Base-by-base conservation (phyloP, 2,113 vertebrate genomes). In the Crypturellus undulatus region DNA sequence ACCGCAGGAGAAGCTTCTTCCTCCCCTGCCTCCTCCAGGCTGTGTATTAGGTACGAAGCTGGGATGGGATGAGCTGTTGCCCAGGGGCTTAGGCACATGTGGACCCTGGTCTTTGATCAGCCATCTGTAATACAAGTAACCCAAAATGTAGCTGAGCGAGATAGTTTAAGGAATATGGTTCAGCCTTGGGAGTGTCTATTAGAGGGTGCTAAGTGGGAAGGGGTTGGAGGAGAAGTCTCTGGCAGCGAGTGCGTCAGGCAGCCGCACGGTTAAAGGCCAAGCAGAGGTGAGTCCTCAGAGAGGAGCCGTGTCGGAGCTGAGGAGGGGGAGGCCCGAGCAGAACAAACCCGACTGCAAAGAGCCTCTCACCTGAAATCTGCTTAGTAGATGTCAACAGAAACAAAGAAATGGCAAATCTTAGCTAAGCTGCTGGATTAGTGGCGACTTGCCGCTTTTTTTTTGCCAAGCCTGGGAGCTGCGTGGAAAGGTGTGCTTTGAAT, bases 211-310 rank as follows among this genome's bases (percentile, higher is more conserved):
- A 52, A 79, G 71, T 75, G 22, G 69, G 52, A 84, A 80, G 7
- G 3, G 30, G 20, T 47, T 47, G 47, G 40, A 78, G 49, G 24
- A 92, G 25, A 51, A 60, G 18, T 77, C 30, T 87, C 43, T 87
- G 84, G 72, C 49, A 68, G 38, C 25, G 79, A 79, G 60, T 54
- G 17, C 20, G 52, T 73, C 26, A 30, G 42, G 60, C 25, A 60
- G 79, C 59, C 54, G 67, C 83, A 26, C 17, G 56, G 16, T 67
- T 79, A 40, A 63, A 76, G 9, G 21, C 30, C 30, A 77, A 91
- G 64, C 58, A 20, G 65, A 92, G 47, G 81, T 76, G 58, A 84
- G 63, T 47, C 92, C 80, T 91, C 87, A 91, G 52, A 80, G 88
- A 64, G 26, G 47, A 75, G 14, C 65, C 72, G 54, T 71, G 47